Percentiles rank a stretch among this genome's conserved stretches.
phyloP scores from a whole-genome alignment of 2,113 vertebrate species.

The Mormyrus iriodes region DNA sequence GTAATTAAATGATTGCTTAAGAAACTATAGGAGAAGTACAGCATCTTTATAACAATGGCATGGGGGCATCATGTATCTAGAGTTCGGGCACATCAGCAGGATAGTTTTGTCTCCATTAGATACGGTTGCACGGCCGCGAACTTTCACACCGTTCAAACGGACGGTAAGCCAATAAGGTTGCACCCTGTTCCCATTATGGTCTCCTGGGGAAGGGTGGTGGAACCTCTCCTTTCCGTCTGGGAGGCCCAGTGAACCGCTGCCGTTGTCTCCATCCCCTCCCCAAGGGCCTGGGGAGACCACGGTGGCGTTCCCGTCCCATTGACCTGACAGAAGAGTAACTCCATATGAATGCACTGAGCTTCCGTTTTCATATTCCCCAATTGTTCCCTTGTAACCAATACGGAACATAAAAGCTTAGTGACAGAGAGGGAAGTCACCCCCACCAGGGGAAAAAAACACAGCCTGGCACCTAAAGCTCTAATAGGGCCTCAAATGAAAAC shows the following conservation, averaged over 20 bases:
- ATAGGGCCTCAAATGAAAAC: not conserved
- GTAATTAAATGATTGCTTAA: not conserved
- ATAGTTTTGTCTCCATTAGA: not conserved
- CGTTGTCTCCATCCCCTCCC: conserved; percentile 26
- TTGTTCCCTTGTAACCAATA: conserved; percentile 63
- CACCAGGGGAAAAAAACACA: conserved; percentile 21
- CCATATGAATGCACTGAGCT: conserved; percentile 47
- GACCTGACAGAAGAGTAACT: conserved; percentile 44
- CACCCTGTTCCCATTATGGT: conserved; percentile 23
- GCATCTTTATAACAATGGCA: not conserved
- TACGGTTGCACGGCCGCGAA: conserved; percentile 10
- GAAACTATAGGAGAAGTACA: not conserved
- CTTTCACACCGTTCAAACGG: conserved; percentile 1
- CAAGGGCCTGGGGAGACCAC: conserved; percentile 10
- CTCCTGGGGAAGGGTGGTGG: conserved; percentile 44
- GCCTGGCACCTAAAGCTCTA: not conserved
- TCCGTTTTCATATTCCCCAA: conserved; percentile 49
- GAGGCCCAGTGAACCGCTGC: conserved; percentile 16
- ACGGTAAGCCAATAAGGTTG: conserved; percentile 19
- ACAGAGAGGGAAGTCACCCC: conserved; percentile 46
- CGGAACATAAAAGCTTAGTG: conserved; percentile 53
- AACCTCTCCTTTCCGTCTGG: conserved; percentile 26
- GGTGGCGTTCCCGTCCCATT: conserved; percentile 44
- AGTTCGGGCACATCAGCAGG: not conserved
- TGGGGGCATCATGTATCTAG: not conserved